These are phyloP conservation scores for Herpetotheres cachinnans DNA, from an alignment of 2,113 vertebrate genomes.

Conservation along the genomic window DNA sequence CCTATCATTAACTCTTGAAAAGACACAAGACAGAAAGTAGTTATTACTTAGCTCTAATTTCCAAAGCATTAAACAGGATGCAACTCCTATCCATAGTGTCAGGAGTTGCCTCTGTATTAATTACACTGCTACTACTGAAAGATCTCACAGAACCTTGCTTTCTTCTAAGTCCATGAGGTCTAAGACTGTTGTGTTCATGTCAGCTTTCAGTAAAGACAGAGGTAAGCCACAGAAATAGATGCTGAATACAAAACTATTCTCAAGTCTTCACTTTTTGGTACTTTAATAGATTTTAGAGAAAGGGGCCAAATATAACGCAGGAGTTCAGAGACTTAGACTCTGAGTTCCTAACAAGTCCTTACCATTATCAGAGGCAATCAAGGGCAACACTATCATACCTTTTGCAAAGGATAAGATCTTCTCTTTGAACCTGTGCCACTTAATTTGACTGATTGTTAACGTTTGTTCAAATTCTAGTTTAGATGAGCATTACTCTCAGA, in stretches of 20 bases:
- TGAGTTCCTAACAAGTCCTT: neutral
- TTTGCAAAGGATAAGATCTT: neutral
- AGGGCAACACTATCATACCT: neutral
- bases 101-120: neutral
- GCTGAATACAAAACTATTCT: neutral
- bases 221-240: neutral
- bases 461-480: neutral
- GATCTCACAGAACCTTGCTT: neutral
- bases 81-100: neutral
- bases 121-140: neutral
- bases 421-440: neutral
- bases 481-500: constrained; percentile 14
- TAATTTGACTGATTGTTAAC: neutral
- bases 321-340: neutral
- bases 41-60: neutral
- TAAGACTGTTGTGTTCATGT: neutral
- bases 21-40: neutral
- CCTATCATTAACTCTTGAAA: neutral
- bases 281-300: neutral
- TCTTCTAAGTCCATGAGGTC: neutral
- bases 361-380: neutral
- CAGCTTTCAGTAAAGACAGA: neutral
- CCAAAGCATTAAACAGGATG: neutral
- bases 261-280: neutral
- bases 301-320: fast-evolving